Conservation (phyloP, 30 jellyfish, hydroid and myxozoan species). For the Hydractinia echinata region DNA sequence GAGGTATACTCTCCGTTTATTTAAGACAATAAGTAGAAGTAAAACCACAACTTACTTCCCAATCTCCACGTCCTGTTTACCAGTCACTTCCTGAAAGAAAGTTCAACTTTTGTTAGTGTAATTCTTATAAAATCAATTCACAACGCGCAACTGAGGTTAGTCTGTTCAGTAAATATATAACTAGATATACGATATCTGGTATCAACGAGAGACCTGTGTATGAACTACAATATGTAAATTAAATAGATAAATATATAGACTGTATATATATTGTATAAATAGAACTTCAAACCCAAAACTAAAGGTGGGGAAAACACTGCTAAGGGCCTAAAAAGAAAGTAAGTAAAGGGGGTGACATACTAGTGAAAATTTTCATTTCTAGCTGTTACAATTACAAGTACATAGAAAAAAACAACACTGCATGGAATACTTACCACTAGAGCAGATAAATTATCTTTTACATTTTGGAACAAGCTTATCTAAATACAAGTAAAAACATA, state of each 20-base stretch:
- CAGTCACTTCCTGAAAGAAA: constrained; percentile 62
- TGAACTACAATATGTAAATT: too few relatives aligned
- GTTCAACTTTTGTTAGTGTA: background rate
- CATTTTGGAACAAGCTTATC: constrained; percentile 21
- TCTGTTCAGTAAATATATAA: too few relatives aligned
- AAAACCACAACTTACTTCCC: constrained; percentile 54
- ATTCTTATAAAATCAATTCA: background rate
- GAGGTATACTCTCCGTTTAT: too few relatives aligned
- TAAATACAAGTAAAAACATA: constrained; percentile 2
- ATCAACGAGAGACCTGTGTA: too few relatives aligned
- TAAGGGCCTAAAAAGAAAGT: background rate
- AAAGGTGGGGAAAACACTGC: too few relatives aligned
- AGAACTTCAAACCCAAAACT: too few relatives aligned
- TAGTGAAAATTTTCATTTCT: background rate
- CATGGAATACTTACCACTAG: constrained; percentile 14
- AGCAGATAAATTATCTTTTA: constrained; percentile 23
- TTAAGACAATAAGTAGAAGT: too few relatives aligned
- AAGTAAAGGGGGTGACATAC: background rate
- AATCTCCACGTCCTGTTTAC: constrained; percentile 71
- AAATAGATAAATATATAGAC: too few relatives aligned
- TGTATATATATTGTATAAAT: too few relatives aligned
- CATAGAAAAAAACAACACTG: background rate
- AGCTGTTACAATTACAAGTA: too few relatives aligned
- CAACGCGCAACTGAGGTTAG: too few relatives aligned
- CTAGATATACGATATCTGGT: too few relatives aligned